phyloP scores from a whole-genome alignment of 2,113 vertebrate species.

The Procavia capensis region DNA sequence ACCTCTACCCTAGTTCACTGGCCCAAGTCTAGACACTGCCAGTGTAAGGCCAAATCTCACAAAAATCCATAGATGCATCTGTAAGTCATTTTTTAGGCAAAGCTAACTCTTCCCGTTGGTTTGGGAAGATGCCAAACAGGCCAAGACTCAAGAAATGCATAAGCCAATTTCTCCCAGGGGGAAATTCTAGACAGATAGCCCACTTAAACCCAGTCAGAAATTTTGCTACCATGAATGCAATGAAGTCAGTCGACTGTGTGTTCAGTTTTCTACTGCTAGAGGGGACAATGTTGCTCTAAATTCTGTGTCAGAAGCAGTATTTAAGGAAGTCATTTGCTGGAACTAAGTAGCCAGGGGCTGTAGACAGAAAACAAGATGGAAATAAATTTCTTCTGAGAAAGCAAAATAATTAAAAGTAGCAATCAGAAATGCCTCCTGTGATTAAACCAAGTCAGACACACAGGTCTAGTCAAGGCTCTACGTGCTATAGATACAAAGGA shows the following conservation, averaged over 20 bases:
- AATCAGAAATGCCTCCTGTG: slow-evolving; percentile 27
- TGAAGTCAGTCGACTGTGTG: slow-evolving; percentile 58
- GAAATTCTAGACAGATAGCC: slow-evolving; percentile 60
- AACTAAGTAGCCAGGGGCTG: slow-evolving; percentile 33
- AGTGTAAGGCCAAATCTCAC: slow-evolving; percentile 42
- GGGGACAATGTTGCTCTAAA: slow-evolving; percentile 54
- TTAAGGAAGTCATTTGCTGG: slow-evolving; percentile 56
- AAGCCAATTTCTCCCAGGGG: slow-evolving; percentile 48
- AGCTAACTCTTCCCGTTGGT: slow-evolving; percentile 26
- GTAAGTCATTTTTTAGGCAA: slow-evolving; percentile 45
- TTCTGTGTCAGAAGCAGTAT: slow-evolving; percentile 14
- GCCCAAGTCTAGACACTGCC: slow-evolving; percentile 48
- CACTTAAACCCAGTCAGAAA: slow-evolving; percentile 44
- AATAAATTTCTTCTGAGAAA: slow-evolving; percentile 35
- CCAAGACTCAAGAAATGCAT: slow-evolving; percentile 8
- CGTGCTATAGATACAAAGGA: background rate
- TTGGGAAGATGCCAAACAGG: slow-evolving; percentile 16
- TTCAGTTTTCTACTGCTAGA: slow-evolving; percentile 63
- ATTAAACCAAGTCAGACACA: background rate
- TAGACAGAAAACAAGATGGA: background rate
- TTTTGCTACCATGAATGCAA: slow-evolving; percentile 45
- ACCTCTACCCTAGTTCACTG: slow-evolving; percentile 39
- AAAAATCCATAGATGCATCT: slow-evolving; percentile 9
- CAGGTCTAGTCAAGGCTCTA: background rate
- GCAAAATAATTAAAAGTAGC: slow-evolving; percentile 43